Evolutionary conservation across 2,113 vertebrate genomes (phyloP).

Genomic region (Halcyon senegalensis): DNA sequence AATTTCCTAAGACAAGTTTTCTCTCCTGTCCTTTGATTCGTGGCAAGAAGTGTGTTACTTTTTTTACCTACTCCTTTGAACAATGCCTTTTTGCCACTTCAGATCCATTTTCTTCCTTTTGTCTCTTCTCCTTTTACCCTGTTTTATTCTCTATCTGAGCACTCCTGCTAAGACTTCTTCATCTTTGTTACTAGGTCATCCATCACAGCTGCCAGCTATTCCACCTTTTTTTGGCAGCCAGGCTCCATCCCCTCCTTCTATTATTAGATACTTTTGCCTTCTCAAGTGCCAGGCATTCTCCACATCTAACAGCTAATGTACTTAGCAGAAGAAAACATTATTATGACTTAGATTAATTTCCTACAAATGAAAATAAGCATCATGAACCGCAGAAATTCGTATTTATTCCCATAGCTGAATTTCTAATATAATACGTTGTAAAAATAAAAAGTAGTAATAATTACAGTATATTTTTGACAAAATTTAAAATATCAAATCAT

Average conservation of each 20-base stretch:
- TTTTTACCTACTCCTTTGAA: neutral
- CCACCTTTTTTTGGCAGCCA: conserved; percentile 1
- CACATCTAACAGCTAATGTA: neutral
- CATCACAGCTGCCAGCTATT: conserved; percentile 40
- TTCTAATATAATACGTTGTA: neutral
- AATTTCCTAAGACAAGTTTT: neutral
- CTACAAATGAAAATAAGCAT: neutral
- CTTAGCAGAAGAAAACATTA: neutral
- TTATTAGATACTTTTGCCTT: conserved; percentile 29
- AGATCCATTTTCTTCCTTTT: neutral
- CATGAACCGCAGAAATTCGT: neutral
- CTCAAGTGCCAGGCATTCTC: neutral
- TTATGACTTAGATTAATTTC: neutral
- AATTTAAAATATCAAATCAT: neutral
- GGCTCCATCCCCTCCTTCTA: neutral
- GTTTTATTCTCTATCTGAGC: conserved; percentile 21
- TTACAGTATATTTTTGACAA: neutral
- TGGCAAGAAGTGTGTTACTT: neutral
- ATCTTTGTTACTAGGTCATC: conserved; percentile 60
- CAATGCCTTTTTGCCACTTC: neutral
- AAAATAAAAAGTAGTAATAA: neutral
- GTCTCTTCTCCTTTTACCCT: neutral
- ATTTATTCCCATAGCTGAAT: neutral
- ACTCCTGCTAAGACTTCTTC: conserved; percentile 42
- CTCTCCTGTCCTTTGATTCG: neutral